Base-by-base conservation (phyloP, 1,140 invertebrate genomes). In the Ceratina japonica region DNA sequence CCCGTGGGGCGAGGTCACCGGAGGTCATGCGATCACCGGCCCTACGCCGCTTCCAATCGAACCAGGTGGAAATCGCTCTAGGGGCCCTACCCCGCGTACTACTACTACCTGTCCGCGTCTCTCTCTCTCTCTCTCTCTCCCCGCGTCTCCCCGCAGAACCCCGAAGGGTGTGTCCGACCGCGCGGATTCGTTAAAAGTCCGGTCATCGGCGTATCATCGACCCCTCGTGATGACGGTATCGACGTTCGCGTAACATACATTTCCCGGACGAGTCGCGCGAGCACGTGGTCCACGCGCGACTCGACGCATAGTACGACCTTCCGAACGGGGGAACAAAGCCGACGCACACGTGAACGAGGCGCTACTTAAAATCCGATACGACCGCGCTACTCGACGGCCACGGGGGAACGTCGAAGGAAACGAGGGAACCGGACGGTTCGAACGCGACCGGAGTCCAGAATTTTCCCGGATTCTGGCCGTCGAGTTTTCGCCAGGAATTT, bases 1-100 rank as follows among this genome's bases (percentile, higher is more conserved):
- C 89, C 87, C 90, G 89, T 91, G 88, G 91, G 91, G 90, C 90
- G 91, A 90, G 90, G 91, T 92, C 89, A 91, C 89, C 88, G 74
- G 91, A 91, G 91, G 91, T 92, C 91, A 92, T 86, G 86, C 91
- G 88, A 90, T 91, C 86, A 86, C 87, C 86, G 89, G 86, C 80
- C 85, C 89, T 79, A 85, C 81, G 82, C 76, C 66, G 62, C 31
- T 49, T 75, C 63, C 65, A 81, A 64, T 65, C 76, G 59, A 59
- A 69, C 59, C 63, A 66, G 62, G 64, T 62, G 80, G 61, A 69
- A 74, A 68, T 59, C 61, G 31, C 52, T 44, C 37, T 78, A 74
- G 69, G n/a, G 64, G 56, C 66, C 68, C 77, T 69, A 15, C 80
- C 61, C 52, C 56, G 52, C 20, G 20, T 15, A 10, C 49, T n/a